These are phyloP conservation scores for Lamproptera curius DNA, from an alignment of 2,888 invertebrate species.

Conservation along the genomic window DNA sequence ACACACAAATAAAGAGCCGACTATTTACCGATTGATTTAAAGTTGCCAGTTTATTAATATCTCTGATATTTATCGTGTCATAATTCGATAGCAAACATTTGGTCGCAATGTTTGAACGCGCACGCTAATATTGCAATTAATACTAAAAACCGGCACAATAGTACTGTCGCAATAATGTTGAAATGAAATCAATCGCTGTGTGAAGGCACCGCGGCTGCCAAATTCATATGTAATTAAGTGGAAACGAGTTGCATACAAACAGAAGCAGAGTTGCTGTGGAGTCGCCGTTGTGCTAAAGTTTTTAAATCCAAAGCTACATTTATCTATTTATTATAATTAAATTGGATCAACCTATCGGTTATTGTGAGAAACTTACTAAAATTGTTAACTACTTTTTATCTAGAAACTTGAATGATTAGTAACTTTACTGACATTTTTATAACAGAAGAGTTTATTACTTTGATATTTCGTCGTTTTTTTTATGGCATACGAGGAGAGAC, in stretches of 20 bases:
- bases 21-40: background rate
- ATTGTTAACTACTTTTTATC: too few relatives aligned
- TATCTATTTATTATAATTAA: too few relatives aligned
- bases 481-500: too few relatives aligned
- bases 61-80: background rate
- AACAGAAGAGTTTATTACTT: too few relatives aligned
- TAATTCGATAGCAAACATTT: conserved; percentile 7
- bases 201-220: conserved; percentile 32
- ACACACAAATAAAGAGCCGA: background rate
- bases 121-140: conserved; percentile 6
- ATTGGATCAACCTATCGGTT: too few relatives aligned
- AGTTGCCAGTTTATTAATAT: conserved; percentile 2
- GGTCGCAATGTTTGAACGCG: conserved; percentile 2
- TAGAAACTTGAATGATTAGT: too few relatives aligned
- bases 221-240: conserved; percentile 41
- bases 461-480: too few relatives aligned
- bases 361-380: too few relatives aligned
- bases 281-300: conserved; percentile 26
- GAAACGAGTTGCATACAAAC: conserved; percentile 30
- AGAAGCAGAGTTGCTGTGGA: conserved; percentile 26
- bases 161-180: conserved; percentile 20
- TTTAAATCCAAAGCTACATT: too few relatives aligned
- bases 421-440: too few relatives aligned
- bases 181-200: conserved; percentile 34
- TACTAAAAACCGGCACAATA: conserved; percentile 8